A percentile compares a stretch with the other conserved stretches of the same genome.
Evolutionary conservation across 1,140 invertebrate species (phyloP).

Genomic region (Oscheius sp.): DNA sequence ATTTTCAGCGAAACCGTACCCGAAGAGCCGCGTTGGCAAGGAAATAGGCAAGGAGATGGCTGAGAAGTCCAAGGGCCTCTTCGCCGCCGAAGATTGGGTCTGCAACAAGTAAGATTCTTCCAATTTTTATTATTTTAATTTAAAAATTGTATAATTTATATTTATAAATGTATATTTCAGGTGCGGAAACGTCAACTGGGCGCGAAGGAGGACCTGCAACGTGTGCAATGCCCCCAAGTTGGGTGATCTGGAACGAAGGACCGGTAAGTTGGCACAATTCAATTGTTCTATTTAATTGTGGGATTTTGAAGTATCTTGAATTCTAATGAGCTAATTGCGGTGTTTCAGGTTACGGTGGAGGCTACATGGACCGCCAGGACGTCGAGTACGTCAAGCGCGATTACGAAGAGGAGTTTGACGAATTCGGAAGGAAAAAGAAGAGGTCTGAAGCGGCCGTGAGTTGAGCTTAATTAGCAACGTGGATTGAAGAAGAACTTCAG

Average conservation of each 20-base stretch:
- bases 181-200: conserved; percentile 99
- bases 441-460: no score
- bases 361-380: conserved; percentile 84
- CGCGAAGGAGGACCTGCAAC: conserved; percentile 89
- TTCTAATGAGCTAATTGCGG: no score
- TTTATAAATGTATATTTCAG: conserved; percentile 60
- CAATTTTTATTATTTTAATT: no score
- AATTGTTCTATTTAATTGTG: no score
- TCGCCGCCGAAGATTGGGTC: conserved; percentile 98
- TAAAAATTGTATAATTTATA: neutral
- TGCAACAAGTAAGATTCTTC: conserved; percentile 77
- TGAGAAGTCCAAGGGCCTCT: conserved; percentile 95
- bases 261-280: no score
- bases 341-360: conserved; percentile 63
- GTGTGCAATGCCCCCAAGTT: conserved; percentile 98
- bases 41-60: conserved; percentile 97
- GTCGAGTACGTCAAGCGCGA: conserved; percentile 80
- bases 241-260: conserved; percentile 78
- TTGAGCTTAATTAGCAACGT: no score
- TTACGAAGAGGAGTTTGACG: conserved; percentile 82
- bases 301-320: no score
- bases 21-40: conserved; percentile 81
- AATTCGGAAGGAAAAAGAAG: conserved; percentile 87
- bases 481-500: conserved; percentile 45
- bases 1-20: conserved; percentile 47